Evolutionary conservation across 2,888 invertebrate species (phyloP).

Genomic region (Steromphala cineraria): DNA sequence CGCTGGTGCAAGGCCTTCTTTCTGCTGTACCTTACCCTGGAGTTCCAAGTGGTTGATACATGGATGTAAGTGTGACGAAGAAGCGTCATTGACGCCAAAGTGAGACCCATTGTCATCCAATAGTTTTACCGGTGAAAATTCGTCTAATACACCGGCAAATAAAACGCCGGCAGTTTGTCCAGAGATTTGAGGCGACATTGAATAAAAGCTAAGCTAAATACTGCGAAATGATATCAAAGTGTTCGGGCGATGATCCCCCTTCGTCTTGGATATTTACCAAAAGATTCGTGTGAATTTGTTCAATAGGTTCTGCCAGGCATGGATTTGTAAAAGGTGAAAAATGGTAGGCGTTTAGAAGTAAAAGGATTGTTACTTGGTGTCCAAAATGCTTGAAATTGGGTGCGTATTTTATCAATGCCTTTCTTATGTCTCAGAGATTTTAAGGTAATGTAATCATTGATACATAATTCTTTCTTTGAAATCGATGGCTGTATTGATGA

Average conservation of each 20-base stretch:
- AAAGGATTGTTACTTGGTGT: neutral
- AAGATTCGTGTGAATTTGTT: conserved; percentile 10
- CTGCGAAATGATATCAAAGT: conserved; percentile 6
- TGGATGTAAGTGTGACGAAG: conserved; percentile 12
- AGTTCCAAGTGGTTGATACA: conserved; percentile 14
- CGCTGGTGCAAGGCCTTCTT: neutral
- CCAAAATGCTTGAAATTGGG: neutral
- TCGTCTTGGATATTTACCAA: conserved; percentile 8
- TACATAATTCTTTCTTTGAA: neutral
- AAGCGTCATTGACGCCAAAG: too few species aligned
- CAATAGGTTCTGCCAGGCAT: neutral
- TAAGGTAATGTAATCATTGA: neutral
- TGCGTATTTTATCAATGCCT: neutral
- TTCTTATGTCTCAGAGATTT: neutral
- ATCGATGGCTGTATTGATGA: neutral
- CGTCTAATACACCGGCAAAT: conserved; percentile 21
- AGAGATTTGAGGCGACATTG: neutral
- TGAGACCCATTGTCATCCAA: neutral
- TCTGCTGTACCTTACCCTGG: neutral
- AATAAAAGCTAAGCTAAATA: conserved; percentile 8
- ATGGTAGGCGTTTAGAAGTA: neutral
- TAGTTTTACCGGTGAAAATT: neutral
- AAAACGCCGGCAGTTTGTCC: neutral
- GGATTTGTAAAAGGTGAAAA: neutral
- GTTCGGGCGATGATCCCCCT: conserved; percentile 5